phyloP scores from a whole-genome alignment of 2,888 invertebrate genomes.

The Linnaemya vulpina region DNA sequence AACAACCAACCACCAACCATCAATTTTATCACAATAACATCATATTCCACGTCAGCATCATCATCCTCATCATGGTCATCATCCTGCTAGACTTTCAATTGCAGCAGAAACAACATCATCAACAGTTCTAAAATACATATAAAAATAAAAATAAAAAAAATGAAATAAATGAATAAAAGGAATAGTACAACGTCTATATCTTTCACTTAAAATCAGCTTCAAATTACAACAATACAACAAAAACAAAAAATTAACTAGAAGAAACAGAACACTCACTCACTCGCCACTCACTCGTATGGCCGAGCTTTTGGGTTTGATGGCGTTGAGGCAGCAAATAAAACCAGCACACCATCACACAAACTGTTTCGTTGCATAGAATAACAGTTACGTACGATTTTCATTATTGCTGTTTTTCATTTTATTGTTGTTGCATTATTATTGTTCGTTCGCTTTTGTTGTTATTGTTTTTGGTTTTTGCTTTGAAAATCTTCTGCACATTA shows the following conservation, averaged over 20 bases:
- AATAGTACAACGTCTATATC: constrained; percentile 64
- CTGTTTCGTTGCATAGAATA: constrained; percentile 26
- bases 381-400: too few species aligned
- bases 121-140: neutral
- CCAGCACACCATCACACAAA: constrained; percentile 17
- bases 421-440: constrained; percentile 70
- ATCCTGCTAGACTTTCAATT: constrained; percentile 3
- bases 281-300: too few species aligned
- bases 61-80: constrained; percentile 27
- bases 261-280: constrained; percentile 22
- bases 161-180: too few species aligned
- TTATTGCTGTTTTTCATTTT: too few species aligned
- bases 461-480: constrained; percentile 26
- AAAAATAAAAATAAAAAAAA: constrained; percentile 5
- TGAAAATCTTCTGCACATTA: constrained; percentile 59
- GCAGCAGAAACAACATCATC: constrained; percentile 38
- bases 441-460: constrained; percentile 61
- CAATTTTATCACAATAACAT: constrained; percentile 47
- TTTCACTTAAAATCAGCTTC: constrained; percentile 67
- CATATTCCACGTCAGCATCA: neutral
- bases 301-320: constrained; percentile 1
- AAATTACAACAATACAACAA: constrained; percentile 49
- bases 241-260: constrained; percentile 14
- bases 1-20: constrained; percentile 13
- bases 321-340: neutral